Percentiles rank a stretch among this genome's conserved stretches.
These are phyloP conservation scores for Aradus depressus DNA, from an alignment of 2,888 invertebrate species.

Conservation along the genomic window DNA sequence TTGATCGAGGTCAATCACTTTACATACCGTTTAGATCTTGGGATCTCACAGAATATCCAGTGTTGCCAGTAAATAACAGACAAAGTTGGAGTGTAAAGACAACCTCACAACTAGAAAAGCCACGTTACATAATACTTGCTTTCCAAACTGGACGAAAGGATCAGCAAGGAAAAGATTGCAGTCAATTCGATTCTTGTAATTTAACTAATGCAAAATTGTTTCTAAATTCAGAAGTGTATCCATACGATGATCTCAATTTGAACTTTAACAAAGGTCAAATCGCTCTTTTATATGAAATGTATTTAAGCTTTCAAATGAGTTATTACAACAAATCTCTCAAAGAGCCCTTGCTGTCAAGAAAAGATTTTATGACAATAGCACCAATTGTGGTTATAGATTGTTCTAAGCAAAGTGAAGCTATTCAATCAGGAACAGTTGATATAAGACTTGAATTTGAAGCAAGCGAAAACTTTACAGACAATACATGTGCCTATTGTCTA, in stretches of 20 bases:
- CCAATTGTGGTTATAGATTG: slow-evolving; percentile 18
- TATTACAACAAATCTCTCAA: slow-evolving; percentile 31
- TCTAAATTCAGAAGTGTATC: slow-evolving; percentile 35
- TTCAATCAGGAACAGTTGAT: slow-evolving; percentile 29
- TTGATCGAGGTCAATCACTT: neutral
- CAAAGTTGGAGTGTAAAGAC: slow-evolving; percentile 34
- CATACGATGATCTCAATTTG: slow-evolving; percentile 35
- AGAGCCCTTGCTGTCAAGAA: slow-evolving; percentile 28
- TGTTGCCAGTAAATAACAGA: slow-evolving; percentile 28
- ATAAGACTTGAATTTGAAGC: slow-evolving; percentile 30
- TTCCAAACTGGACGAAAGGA: slow-evolving; percentile 36
- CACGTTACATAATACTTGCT: slow-evolving; percentile 35
- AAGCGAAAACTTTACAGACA: slow-evolving; percentile 23
- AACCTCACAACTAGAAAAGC: slow-evolving; percentile 35
- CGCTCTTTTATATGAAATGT: slow-evolving; percentile 16
- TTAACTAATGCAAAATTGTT: slow-evolving; percentile 35
- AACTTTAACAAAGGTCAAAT: slow-evolving; percentile 31
- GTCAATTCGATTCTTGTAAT: slow-evolving; percentile 32
- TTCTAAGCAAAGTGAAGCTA: slow-evolving; percentile 21
- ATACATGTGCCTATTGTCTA: slow-evolving; percentile 32
- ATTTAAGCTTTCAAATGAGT: slow-evolving; percentile 6
- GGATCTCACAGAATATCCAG: slow-evolving; percentile 12
- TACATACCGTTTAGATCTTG: slow-evolving; percentile 6
- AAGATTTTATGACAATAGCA: slow-evolving; percentile 4
- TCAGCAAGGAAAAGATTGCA: slow-evolving; percentile 27